These are phyloP conservation scores for Tetramorium bicarinatum DNA, from an alignment of 2,888 invertebrate genomes.

Conservation along the genomic window DNA sequence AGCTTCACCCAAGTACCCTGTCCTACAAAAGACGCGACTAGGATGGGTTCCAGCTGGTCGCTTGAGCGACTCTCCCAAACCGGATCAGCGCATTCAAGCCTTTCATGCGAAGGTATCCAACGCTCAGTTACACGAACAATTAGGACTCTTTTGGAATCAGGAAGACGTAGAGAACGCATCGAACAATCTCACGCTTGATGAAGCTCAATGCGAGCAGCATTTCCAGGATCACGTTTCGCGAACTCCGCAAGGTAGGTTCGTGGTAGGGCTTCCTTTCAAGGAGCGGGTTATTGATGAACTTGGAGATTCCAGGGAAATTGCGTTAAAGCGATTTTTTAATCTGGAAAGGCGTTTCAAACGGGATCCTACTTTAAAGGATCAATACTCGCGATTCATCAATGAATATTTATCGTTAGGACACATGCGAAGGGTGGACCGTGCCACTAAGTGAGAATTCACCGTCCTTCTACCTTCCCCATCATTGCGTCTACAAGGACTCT, in stretches of 20 bases:
- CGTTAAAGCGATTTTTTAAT: not conserved
- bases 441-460: too few species aligned
- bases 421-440: not conserved
- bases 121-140: not conserved
- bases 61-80: rapidly evolving
- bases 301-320: too few species aligned
- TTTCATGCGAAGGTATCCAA: not conserved
- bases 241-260: not conserved
- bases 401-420: not conserved
- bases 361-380: not conserved
- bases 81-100: not conserved
- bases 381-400: not conserved
- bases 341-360: not conserved
- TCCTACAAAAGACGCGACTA: not conserved
- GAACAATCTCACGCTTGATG: not conserved
- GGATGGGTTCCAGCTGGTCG: not conserved
- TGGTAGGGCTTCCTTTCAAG: not conserved
- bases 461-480: not conserved
- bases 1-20: not conserved
- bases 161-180: not conserved
- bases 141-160: not conserved
- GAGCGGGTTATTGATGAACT: not conserved
- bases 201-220: not conserved
- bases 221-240: not conserved
- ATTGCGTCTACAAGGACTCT: not conserved